phyloP scores from a whole-genome alignment of 2,113 vertebrate species.

The Tragelaphus imberbis region DNA sequence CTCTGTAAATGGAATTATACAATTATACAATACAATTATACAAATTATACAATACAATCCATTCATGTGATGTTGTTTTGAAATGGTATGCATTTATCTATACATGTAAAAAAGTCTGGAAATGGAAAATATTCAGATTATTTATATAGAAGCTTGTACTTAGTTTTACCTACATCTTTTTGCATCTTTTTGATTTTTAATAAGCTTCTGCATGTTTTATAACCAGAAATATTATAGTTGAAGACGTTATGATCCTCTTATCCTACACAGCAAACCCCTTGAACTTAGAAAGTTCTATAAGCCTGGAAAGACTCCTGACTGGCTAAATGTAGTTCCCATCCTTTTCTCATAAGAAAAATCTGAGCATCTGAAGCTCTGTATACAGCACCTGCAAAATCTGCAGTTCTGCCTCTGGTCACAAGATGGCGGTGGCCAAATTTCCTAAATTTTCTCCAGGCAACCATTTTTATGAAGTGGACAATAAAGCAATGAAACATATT shows the following conservation, averaged over 20 bases:
- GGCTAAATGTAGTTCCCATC: neutral
- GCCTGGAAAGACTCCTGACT: neutral
- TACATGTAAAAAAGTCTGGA: neutral
- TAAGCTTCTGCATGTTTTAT: neutral
- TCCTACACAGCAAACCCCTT: neutral
- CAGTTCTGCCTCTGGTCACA: constrained; percentile 18
- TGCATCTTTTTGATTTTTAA: constrained; percentile 33
- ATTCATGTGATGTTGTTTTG: constrained; percentile 6
- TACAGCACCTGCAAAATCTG: neutral
- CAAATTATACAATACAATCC: no score
- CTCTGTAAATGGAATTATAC: no score
- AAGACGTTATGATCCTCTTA: neutral
- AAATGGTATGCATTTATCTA: constrained; percentile 18
- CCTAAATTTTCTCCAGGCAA: constrained; percentile 14
- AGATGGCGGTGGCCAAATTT: neutral
- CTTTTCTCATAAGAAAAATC: neutral
- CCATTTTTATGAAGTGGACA: neutral
- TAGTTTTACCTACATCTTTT: neutral
- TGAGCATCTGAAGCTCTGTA: neutral
- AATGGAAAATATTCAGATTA: constrained; percentile 4
- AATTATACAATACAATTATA: no score
- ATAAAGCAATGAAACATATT: neutral
- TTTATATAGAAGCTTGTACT: neutral
- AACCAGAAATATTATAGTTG: neutral
- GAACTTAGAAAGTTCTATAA: neutral